These are phyloP conservation scores for Zygothrica quintamaculata DNA, from an alignment of 2,888 invertebrate species.

Conservation along the genomic window DNA sequence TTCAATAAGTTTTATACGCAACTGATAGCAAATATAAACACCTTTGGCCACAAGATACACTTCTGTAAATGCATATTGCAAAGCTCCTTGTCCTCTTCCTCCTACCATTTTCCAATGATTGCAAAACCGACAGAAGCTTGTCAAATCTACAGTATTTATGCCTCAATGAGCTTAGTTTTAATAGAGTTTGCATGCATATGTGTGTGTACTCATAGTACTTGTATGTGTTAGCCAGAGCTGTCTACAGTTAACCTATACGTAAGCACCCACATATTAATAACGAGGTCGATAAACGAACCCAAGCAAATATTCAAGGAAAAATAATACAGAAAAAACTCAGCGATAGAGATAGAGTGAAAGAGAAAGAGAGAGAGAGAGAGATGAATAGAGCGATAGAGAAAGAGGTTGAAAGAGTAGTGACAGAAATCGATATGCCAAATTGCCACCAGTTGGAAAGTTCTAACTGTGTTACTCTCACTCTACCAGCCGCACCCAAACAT, in stretches of 20 bases:
- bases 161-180: slow-evolving; percentile 48
- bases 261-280: slow-evolving; percentile 12
- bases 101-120: not conserved
- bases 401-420: not conserved
- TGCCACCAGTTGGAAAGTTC: slow-evolving; percentile 40
- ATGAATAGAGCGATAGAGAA: not conserved
- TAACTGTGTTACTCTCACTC: slow-evolving; percentile 7
- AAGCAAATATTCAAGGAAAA: slow-evolving; percentile 20
- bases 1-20: too few relatives aligned
- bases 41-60: too few relatives aligned
- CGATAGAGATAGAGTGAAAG: not conserved
- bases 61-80: slow-evolving; percentile 1
- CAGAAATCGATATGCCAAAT: slow-evolving; percentile 58
- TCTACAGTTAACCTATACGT: not conserved
- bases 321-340: not conserved
- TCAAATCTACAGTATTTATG: slow-evolving; percentile 26
- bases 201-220: not conserved
- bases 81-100: not conserved
- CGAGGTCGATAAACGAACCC: slow-evolving; percentile 9
- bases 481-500: slow-evolving; percentile 1
- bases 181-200: slow-evolving; percentile 40
- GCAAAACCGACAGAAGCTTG: slow-evolving; percentile 12
- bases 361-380: not conserved
- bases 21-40: too few relatives aligned
- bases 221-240: not conserved